A percentile compares a stretch with the other conserved stretches of the same genome.
These are phyloP conservation scores for Sebastes oblongus DNA, from an alignment of 2,797 vertebrate species.

Conservation along the genomic window DNA sequence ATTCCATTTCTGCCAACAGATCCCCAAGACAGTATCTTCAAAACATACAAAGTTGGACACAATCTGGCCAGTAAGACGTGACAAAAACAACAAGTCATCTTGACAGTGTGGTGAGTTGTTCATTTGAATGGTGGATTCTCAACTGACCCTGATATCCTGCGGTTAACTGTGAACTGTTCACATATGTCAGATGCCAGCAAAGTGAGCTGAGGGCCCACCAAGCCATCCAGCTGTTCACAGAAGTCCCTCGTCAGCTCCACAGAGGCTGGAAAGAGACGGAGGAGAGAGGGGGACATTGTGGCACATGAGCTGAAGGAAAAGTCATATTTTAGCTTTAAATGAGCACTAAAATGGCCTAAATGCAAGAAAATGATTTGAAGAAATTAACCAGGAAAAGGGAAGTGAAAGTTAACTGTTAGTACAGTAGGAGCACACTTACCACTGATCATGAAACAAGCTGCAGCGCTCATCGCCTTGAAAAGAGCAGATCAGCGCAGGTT, in stretches of 20 bases:
- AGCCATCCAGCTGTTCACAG: slow-evolving; percentile 91
- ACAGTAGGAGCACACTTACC: slow-evolving; percentile 80
- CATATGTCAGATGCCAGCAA: slow-evolving; percentile 97
- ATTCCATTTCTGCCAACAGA: too few species aligned
- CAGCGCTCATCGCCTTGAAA: slow-evolving; percentile 96
- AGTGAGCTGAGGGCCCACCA: slow-evolving; percentile 97
- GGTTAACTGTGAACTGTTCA: slow-evolving; percentile 98
- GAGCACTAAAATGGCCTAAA: neutral
- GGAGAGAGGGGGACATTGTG: neutral
- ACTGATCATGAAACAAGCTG: slow-evolving; percentile 97
- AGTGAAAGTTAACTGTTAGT: neutral
- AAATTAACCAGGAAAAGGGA: neutral
- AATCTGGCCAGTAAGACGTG: neutral
- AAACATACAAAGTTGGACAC: neutral
- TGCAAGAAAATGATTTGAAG: neutral
- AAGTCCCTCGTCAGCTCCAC: slow-evolving; percentile 91
- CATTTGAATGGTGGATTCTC: neutral
- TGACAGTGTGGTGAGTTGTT: neutral
- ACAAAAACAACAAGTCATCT: neutral
- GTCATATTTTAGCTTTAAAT: neutral
- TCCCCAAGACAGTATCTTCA: neutral
- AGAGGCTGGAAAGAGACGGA: slow-evolving; percentile 79
- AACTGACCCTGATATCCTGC: slow-evolving; percentile 93
- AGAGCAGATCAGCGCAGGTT: slow-evolving; percentile 35
- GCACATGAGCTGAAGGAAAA: neutral